Evolutionary conservation across 1,140 invertebrate genomes (phyloP), one percentile per base, ranked within the genome.

Genomic region (Papilio glaucus): DNA sequence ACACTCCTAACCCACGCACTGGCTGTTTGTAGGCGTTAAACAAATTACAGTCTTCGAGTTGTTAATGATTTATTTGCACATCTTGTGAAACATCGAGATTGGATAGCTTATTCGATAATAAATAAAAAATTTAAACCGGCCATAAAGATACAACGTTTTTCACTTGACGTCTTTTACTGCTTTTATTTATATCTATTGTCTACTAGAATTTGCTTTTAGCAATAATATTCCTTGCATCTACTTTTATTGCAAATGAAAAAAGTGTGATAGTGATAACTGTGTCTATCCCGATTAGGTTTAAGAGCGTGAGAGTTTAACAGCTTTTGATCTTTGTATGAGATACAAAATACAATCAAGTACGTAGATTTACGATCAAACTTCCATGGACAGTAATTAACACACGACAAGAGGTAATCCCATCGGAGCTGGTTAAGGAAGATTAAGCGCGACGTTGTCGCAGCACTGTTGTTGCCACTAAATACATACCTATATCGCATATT

Each of bases 21-120:
- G 62, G 2, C 62, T 10, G 12, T 62, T 63, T 39, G 62, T 65
- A 65, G 62, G 62, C 62, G 62, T 65, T 37, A 65, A 41, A 65
- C 37, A 39, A 65, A 65, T 65, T 65, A 65, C 12, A 65, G 62
- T 65, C 33, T 65, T 38, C n/a, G 10, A 15, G 21, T 57, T 57
- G 5, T 29, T 33, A 33, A 61, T 61, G 60, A 61, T 61, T 37
- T 61, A 33, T 3, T n/a, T 33, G n/a, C 13, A 61, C 29, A 13
- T 37, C 60, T 61, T 61, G 0, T 57, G 10, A 4, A 49, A 49
- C 45, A 45, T 21, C 45, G 8, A 10, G 49, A 26, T 57, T 26
- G 21, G 10, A 57, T 57, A 41, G 13, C 10, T 24, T 33, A 33
- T 33, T 57, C 9, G 49, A 24, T 57, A 24, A 3, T 8, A 24